Evolutionary conservation across 2,888 invertebrate genomes (phyloP).

Genomic region (Leptopilina drosophilae): DNA sequence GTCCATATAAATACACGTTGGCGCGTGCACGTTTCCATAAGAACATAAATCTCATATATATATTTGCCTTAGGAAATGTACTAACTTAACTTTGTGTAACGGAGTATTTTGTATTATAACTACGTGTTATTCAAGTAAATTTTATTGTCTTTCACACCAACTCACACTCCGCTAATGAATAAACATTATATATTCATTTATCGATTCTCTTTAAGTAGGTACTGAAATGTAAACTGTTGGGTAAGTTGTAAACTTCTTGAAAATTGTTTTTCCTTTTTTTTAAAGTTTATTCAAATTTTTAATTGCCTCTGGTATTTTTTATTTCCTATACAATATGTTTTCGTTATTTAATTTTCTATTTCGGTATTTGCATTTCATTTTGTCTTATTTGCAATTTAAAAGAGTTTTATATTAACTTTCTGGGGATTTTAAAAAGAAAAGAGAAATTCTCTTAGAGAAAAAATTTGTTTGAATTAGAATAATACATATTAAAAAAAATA

Average conservation of each 20-base stretch:
- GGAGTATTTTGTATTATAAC: constrained; percentile 1
- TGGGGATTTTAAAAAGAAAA: no score
- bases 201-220: background rate
- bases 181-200: constrained; percentile 28
- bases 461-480: no score
- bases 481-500: no score
- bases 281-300: no score
- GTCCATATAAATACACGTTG: background rate
- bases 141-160: constrained; percentile 32
- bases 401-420: no score
- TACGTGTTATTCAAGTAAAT: constrained; percentile 25
- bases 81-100: constrained; percentile 24
- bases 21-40: constrained; percentile 26
- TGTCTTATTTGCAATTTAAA: no score
- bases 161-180: background rate
- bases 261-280: no score
- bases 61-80: constrained; percentile 34
- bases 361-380: no score
- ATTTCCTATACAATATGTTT: no score
- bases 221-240: constrained; percentile 20
- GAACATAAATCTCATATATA: constrained; percentile 21
- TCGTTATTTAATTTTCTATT: no score
- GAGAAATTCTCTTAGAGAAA: no score
- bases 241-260: background rate
- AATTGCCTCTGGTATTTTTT: no score